Evolutionary conservation across 2,113 vertebrate genomes (phyloP).

Genomic region (Phyllostomus discolor): DNA sequence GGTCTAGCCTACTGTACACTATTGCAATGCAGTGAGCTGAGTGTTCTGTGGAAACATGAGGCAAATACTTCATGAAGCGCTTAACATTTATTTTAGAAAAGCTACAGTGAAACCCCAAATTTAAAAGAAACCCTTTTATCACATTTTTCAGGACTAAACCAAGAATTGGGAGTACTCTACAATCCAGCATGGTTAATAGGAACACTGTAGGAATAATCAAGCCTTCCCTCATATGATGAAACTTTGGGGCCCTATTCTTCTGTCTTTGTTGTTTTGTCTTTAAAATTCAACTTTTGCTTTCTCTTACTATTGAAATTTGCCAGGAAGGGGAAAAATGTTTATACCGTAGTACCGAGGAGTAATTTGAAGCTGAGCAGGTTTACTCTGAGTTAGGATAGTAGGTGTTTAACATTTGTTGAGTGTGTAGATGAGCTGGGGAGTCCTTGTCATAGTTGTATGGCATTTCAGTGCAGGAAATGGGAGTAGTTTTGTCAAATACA

Average conservation of each 20-base stretch:
- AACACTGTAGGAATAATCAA: background rate
- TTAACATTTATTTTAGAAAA: background rate
- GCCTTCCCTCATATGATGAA: background rate
- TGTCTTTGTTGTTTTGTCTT: background rate
- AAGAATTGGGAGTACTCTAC: background rate
- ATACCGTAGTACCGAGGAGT: background rate
- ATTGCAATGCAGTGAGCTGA: background rate
- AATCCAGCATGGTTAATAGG: background rate
- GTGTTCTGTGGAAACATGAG: background rate
- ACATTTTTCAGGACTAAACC: background rate
- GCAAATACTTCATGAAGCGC: background rate
- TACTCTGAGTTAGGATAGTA: background rate
- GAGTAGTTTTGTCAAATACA: background rate
- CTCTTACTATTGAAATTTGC: background rate
- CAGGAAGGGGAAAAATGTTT: background rate
- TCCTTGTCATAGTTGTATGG: background rate
- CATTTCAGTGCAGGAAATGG: background rate
- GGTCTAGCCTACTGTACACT: background rate
- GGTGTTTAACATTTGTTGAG: background rate
- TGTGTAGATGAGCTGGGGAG: background rate
- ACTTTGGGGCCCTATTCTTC: background rate
- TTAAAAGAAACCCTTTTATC: background rate
- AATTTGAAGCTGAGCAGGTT: background rate
- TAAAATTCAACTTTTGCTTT: constrained; percentile 26
- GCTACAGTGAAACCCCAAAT: background rate